These are phyloP conservation scores for Polypterus senegalus DNA, from an alignment of 2,113 vertebrate species.

Conservation along the genomic window DNA sequence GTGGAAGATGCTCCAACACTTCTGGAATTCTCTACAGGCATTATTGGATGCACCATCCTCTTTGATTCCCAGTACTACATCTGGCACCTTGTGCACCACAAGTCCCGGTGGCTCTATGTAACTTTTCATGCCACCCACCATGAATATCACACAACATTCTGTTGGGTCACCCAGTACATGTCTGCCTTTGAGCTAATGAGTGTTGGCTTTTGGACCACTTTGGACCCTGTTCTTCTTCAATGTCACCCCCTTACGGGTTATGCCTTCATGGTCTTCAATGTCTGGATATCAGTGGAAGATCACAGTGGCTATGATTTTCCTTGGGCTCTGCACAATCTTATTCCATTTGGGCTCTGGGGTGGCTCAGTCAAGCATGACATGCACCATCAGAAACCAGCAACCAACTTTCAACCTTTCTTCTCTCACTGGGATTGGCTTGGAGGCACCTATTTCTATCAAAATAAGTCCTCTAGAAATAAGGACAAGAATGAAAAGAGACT, in stretches of 20 bases:
- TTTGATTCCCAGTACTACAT: constrained; percentile 67
- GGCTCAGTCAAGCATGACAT: constrained; percentile 50
- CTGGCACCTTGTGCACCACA: constrained; percentile 61
- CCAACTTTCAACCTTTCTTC: constrained; percentile 61
- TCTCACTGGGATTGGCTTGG: constrained; percentile 62
- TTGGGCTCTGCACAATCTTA: constrained; percentile 52
- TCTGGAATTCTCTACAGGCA: constrained; percentile 45
- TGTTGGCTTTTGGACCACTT: constrained; percentile 56
- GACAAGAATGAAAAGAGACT: no score
- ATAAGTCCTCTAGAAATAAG: no score
- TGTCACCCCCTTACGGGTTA: constrained; percentile 59
- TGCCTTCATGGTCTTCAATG: constrained; percentile 61
- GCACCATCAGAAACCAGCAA: constrained; percentile 50
- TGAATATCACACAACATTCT: constrained; percentile 55
- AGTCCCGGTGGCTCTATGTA: constrained; percentile 52
- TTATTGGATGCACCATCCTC: constrained; percentile 54
- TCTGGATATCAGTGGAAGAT: constrained; percentile 58
- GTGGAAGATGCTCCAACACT: constrained; percentile 44
- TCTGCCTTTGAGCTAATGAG: constrained; percentile 59
- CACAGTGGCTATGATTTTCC: constrained; percentile 64
- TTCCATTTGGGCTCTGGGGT: constrained; percentile 58
- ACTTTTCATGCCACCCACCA: constrained; percentile 63
- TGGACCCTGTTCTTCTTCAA: constrained; percentile 52
- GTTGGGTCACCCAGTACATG: constrained; percentile 59
- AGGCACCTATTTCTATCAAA: constrained; percentile 28